Conservation (phyloP, 2,888 invertebrate genomes). For the Iselma pallidipennis region DNA sequence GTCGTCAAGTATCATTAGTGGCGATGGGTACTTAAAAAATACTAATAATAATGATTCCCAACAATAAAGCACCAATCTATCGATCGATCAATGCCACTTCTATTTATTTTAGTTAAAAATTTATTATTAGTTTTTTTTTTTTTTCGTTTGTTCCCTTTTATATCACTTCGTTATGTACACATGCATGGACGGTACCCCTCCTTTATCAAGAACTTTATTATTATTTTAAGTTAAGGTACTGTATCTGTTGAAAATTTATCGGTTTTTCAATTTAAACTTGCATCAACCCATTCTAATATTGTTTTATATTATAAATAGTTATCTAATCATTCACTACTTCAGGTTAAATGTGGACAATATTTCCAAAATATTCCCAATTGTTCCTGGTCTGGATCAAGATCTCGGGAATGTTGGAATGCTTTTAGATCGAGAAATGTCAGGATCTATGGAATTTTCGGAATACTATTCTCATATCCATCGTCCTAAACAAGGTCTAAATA, state of each 20-base stretch:
- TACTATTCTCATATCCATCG: constrained; percentile 48
- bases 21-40: constrained; percentile 61
- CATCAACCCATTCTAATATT: background rate
- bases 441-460: constrained; percentile 52
- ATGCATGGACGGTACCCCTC: background rate
- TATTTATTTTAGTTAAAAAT: background rate
- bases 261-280: background rate
- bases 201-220: background rate
- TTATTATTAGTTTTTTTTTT: background rate
- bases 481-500: constrained; percentile 34
- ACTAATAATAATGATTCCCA: constrained; percentile 2
- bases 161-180: background rate
- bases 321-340: no score
- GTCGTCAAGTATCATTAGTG: constrained; percentile 66
- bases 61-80: background rate
- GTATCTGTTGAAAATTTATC: constrained; percentile 6
- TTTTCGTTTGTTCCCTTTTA: background rate
- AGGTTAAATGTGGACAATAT: constrained; percentile 51
- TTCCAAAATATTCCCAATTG: constrained; percentile 61
- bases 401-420: constrained; percentile 58
- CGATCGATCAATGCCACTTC: background rate
- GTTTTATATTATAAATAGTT: no score
- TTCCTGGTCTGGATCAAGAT: constrained; percentile 61
- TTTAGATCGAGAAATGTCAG: constrained; percentile 49
- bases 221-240: constrained; percentile 11